Evolutionary conservation across 2,888 invertebrate genomes (phyloP), one percentile per base, ranked within the genome.

Genomic region (Catocala sponsa): DNA sequence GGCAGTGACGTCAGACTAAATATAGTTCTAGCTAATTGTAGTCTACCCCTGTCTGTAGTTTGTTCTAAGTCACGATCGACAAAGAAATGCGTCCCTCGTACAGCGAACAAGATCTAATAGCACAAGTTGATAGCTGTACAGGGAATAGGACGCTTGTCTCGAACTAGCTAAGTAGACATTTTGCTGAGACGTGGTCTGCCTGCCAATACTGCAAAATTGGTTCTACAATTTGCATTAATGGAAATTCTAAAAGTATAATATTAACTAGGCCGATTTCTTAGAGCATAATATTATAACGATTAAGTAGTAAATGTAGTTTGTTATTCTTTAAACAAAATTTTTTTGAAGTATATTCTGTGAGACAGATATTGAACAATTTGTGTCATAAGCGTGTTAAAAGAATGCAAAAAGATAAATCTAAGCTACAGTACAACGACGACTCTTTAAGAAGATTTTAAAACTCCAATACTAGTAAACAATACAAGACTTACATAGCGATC

Each of bases 121-220:
- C 50, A n/a, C 25, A 47, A 55, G 35, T 55, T 35, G 63, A 63
- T 63, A 63, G 63, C 63, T 59, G 58, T 59, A 35, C 59, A 59
- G 58, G 55, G 63, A 33, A 59, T 51, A 62, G 11, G 33, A 44
- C 13, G 50, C 12, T 52, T 66, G 55, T 63, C 44, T 32, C 38
- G 50, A 13, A 35, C 58, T 50, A 58, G 12, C 32, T 54, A 63
- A 54, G 48, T 61, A 68, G 54, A 63, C 13, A 63, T 61, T 65
- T 70, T 48, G 33, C 63, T 35, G 43, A 55, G 58, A 73, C 75
- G 77, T 69, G 71, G 58, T 63, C 67, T 74, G 75, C 65, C 25
- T 76, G 42, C 57, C 52, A 57, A 71, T 76, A 48, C 44, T 41
- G 32, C 9, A 61, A 75, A 68, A 66, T 68, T 63, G 56, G 59